Conservation (phyloP, 2,797 vertebrate genomes). For the Forpus xanthops region DNA sequence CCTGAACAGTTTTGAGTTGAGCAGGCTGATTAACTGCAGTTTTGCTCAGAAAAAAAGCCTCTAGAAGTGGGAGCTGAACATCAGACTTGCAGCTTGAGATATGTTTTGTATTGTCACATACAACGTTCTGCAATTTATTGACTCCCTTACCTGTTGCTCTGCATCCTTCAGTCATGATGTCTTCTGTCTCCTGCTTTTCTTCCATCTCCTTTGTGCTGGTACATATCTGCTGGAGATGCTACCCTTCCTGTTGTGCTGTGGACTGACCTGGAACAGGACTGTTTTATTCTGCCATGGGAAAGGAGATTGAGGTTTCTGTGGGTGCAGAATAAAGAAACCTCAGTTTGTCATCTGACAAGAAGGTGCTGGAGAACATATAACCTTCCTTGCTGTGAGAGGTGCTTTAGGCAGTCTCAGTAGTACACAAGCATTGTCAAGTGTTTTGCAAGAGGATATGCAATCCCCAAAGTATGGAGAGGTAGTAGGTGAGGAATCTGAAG, state of each 20-base stretch:
- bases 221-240: conserved; percentile 62
- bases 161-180: not conserved
- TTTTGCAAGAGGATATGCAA: not conserved
- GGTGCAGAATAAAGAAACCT: not conserved
- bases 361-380: not conserved
- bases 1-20: conserved; percentile 10
- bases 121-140: conserved; percentile 7
- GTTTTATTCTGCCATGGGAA: not conserved
- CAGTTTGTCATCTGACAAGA: not conserved
- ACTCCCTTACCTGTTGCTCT: conserved; percentile 21
- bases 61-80: conserved; percentile 51
- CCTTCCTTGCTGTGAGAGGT: not conserved
- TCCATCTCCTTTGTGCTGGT: conserved; percentile 44
- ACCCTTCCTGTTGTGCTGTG: not conserved
- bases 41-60: conserved; percentile 41
- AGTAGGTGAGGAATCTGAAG: not conserved
- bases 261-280: conserved; percentile 19
- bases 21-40: conserved; percentile 31
- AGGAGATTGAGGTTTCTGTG: not conserved
- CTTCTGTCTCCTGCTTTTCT: conserved; percentile 43
- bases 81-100: conserved; percentile 42
- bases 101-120: conserved; percentile 52
- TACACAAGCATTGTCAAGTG: not conserved
- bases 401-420: not conserved
- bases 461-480: not conserved